Evolutionary conservation across 2,888 invertebrate genomes (phyloP).

Genomic region (Lasioglossum figueresi): DNA sequence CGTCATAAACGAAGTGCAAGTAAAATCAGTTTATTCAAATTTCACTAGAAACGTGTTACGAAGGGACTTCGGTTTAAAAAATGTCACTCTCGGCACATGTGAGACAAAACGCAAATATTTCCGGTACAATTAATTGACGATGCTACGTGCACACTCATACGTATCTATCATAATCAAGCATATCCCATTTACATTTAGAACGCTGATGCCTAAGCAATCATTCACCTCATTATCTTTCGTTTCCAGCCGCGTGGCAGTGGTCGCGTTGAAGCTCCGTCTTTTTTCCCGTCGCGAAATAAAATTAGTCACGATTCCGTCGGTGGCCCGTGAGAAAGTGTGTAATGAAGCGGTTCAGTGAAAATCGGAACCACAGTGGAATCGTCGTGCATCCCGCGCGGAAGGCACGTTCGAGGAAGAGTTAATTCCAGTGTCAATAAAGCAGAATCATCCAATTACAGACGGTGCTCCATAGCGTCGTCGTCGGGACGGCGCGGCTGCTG

Average conservation of each 20-base stretch:
- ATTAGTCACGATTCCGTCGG: constrained; percentile 11
- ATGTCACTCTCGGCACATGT: neutral
- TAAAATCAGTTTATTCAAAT: neutral
- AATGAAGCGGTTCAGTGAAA: constrained; percentile 39
- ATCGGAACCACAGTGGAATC: constrained; percentile 50
- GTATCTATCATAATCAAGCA: neutral
- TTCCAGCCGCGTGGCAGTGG: neutral
- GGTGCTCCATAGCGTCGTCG: constrained; percentile 63
- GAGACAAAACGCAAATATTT: neutral
- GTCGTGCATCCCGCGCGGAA: constrained; percentile 48
- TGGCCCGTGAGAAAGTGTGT: constrained; percentile 23
- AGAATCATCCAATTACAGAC: constrained; percentile 71
- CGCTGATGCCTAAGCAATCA: neutral
- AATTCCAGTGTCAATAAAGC: constrained; percentile 73
- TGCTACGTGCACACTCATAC: neutral
- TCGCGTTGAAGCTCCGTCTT: neutral
- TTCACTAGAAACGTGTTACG: neutral
- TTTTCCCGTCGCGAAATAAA: neutral
- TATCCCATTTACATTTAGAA: neutral
- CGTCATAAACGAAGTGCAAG: neutral
- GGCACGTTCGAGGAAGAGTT: constrained; percentile 64
- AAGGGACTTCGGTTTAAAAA: neutral
- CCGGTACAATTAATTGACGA: neutral
- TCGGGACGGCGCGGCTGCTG: constrained; percentile 16
- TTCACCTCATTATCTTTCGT: neutral